Evolutionary conservation across 2,888 invertebrate genomes (phyloP).

Genomic region (Drosophila emarginata): DNA sequence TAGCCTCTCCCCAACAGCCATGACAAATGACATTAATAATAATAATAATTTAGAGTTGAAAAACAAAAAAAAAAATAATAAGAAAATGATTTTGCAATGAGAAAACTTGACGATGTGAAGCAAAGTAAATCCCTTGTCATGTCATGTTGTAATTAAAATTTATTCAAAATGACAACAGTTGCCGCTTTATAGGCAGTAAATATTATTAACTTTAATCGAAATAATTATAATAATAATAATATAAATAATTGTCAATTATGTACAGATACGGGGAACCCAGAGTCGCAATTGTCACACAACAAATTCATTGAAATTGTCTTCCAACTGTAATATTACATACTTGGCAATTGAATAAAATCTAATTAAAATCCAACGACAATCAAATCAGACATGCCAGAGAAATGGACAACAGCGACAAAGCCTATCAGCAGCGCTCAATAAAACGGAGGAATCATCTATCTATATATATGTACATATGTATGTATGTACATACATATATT

Average conservation of each 20-base stretch:
- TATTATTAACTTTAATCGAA: slow-evolving; percentile 10
- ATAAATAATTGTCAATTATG: slow-evolving; percentile 34
- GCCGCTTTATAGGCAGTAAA: slow-evolving; percentile 29
- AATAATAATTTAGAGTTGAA: slow-evolving; percentile 69
- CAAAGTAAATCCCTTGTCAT: slow-evolving; percentile 70
- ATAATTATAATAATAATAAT: background rate
- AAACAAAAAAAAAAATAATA: slow-evolving; percentile 14
- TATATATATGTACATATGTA: background rate
- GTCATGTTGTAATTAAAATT: slow-evolving; percentile 72
- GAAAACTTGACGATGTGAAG: slow-evolving; percentile 56
- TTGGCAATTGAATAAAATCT: slow-evolving; percentile 41
- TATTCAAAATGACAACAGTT: slow-evolving; percentile 48
- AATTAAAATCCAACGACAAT: slow-evolving; percentile 51
- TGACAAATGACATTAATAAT: slow-evolving; percentile 76
- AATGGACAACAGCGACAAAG: background rate
- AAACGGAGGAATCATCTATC: background rate
- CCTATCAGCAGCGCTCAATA: slow-evolving; percentile 3
- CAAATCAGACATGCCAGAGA: slow-evolving; percentile 18
- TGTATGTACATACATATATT: no score
- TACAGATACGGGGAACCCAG: slow-evolving; percentile 7
- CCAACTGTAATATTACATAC: slow-evolving; percentile 37
- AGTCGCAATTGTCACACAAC: slow-evolving; percentile 20
- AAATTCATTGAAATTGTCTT: slow-evolving; percentile 29
- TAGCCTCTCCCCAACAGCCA: slow-evolving; percentile 30
- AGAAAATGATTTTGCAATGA: slow-evolving; percentile 63